Percentiles rank a stretch among this genome's conserved stretches.
Evolutionary conservation across 1,140 invertebrate species (phyloP).

Genomic region (Leucophenga varia): DNA sequence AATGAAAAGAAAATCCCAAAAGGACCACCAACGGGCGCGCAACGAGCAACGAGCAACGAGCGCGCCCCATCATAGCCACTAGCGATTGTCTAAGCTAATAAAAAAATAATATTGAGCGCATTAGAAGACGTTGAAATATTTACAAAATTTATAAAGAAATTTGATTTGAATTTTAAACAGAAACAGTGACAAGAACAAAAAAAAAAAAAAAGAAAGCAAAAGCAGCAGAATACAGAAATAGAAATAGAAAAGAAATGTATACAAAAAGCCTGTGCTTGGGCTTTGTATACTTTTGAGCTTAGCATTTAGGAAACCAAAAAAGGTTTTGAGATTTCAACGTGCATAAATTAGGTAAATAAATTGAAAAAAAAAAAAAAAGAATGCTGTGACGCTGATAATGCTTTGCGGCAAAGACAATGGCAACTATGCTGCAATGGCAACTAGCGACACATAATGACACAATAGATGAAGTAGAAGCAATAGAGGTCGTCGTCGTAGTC

Average conservation of each 20-base stretch:
- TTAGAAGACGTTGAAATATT: constrained; percentile 13
- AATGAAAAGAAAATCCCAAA: no score
- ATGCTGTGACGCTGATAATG: constrained; percentile 9
- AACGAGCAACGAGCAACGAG: no score
- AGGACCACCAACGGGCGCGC: no score
- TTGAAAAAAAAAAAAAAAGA: constrained; percentile 28
- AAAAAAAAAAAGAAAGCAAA: constrained; percentile 25
- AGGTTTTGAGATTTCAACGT: no score
- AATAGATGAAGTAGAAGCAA: constrained; percentile 1
- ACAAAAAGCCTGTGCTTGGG: constrained; percentile 1
- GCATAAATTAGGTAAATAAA: constrained; percentile 55
- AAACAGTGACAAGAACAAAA: constrained; percentile 1
- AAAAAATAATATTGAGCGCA: constrained; percentile 5
- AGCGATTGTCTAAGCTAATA: no score
- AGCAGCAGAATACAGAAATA: constrained; percentile 12
- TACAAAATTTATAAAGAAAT: constrained; percentile 45
- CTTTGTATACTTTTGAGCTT: constrained; percentile 9
- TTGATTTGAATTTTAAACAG: constrained; percentile 54
- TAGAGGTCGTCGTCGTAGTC: no score
- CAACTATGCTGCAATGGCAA: neutral
- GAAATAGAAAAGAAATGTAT: neutral
- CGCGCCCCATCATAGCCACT: no score
- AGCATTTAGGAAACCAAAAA: constrained; percentile 13
- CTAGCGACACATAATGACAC: constrained; percentile 1
- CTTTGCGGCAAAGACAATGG: neutral